Base-by-base conservation (phyloP, 2,888 invertebrate species). In the Brachynemurus nebulosus region DNA sequence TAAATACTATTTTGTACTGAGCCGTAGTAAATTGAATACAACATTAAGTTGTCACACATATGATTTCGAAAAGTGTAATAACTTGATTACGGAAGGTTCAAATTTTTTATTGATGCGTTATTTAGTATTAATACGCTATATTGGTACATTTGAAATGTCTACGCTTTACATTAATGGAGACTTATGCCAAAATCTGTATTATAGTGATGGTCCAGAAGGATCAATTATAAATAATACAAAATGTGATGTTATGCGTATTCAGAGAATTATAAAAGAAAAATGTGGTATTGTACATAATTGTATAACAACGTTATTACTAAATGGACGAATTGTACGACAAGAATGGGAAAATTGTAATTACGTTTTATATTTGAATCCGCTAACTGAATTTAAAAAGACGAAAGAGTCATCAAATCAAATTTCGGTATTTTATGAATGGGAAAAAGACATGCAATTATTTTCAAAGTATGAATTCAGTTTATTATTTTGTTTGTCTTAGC, bases 71-170 rank as follows among this genome's bases (percentile, higher is more conserved):
- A 64, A 62, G 18, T 64, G 70, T n/a, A 62, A 60, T 41, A 61
- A 70, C 51, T 66, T 76, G 47, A 59, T 78, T 40, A 66, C 73
- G n/a, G 78, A 78, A 64, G 78, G 76, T 23, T 70, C 74, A 7
- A 76, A 72, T 59, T 63, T 79, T 46, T 57, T 78, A 11, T 57
- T 79, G 14, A 62, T 76, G 59, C 65, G 79, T 49, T 78, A 75
- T 55, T 60, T 79, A 23, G 75, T 70, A 2, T 55, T 78, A 11
- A 62, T 58, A 12, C 65, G 70, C 49, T 72, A 65, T 52, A 62
- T 62, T 41, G 78, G 78, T 8, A 63, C 56, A 43, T 63, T 78
- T 48, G 70, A 70, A 55, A 65, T 75, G 17, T 65, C 70, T 17
- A 69, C 71, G 12, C 65, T 75, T 40, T 66, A 74, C 50, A 74